Evolutionary conservation across 2,888 invertebrate genomes (phyloP).

Genomic region (Agrochola lychnidis): DNA sequence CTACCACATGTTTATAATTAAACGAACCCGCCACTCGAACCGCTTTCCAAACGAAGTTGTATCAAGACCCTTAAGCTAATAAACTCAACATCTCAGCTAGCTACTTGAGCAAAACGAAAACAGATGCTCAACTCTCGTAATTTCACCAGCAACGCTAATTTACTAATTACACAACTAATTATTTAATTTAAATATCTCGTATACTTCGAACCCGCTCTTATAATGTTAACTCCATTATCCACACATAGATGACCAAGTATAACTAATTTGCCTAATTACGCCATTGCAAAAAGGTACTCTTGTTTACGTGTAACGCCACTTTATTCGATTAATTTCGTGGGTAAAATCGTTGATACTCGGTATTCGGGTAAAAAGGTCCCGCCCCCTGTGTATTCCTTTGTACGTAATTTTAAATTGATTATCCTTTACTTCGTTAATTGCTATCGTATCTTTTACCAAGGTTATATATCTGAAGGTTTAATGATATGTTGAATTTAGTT

Average conservation of each 20-base stretch:
- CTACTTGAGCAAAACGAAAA: slow-evolving; percentile 52
- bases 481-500: not conserved
- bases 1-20: slow-evolving; percentile 3
- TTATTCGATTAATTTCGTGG: slow-evolving; percentile 59
- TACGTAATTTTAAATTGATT: slow-evolving; percentile 54
- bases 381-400: slow-evolving; percentile 41
- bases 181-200: slow-evolving; percentile 66
- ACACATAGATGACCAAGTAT: slow-evolving; percentile 43
- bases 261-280: slow-evolving; percentile 62
- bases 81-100: slow-evolving; percentile 27
- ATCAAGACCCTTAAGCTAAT: slow-evolving; percentile 34
- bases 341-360: slow-evolving; percentile 50
- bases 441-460: slow-evolving; percentile 20
- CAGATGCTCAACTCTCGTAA: slow-evolving; percentile 57
- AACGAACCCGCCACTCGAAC: not conserved
- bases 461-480: slow-evolving; percentile 8
- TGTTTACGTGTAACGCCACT: slow-evolving; percentile 52
- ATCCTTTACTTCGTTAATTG: slow-evolving; percentile 49
- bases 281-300: slow-evolving; percentile 56
- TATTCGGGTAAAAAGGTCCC: slow-evolving; percentile 23
- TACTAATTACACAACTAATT: slow-evolving; percentile 67
- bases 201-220: slow-evolving; percentile 40
- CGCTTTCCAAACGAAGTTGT: slow-evolving; percentile 3
- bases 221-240: slow-evolving; percentile 38
- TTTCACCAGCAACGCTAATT: slow-evolving; percentile 61